phyloP scores from a whole-genome alignment of 2,888 invertebrate species.

The Lepetodrilus schrolli region DNA sequence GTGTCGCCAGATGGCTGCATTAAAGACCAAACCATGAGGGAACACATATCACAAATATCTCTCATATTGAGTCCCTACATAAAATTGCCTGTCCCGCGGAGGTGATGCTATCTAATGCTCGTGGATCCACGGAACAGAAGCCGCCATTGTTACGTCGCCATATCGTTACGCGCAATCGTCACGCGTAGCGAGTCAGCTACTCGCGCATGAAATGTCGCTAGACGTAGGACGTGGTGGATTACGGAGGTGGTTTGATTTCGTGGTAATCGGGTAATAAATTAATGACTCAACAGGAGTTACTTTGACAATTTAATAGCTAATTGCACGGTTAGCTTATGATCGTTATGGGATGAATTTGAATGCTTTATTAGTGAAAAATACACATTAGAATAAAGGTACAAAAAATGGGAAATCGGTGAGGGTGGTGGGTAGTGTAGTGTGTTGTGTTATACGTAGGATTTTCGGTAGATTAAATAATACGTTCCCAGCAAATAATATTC shows the following conservation, averaged over 20 bases:
- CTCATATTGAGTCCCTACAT: neutral
- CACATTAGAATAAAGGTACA: too few relatives aligned
- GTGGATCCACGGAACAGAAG: neutral
- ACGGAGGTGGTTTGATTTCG: conserved; percentile 2
- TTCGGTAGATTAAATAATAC: too few relatives aligned
- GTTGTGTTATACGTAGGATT: too few relatives aligned
- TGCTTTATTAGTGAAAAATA: too few relatives aligned
- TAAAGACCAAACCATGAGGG: neutral
- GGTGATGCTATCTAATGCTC: conserved; percentile 13
- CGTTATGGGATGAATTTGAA: conserved; percentile 10
- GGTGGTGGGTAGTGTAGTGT: too few relatives aligned
- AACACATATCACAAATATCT: conserved; percentile 19
- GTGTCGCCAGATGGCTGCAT: conserved; percentile 21
- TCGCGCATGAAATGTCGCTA: conserved; percentile 1
- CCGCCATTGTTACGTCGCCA: conserved; percentile 9
- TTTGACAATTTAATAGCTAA: conserved; percentile 5
- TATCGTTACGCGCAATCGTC: conserved; percentile 9
- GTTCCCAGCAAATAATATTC: too few relatives aligned
- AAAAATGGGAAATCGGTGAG: too few relatives aligned
- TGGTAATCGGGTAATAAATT: neutral
- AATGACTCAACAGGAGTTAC: neutral
- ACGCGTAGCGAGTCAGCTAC: neutral
- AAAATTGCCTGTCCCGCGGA: conserved; percentile 5
- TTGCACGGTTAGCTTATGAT: neutral
- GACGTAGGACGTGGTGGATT: neutral